Base-by-base conservation (phyloP, 2,797 vertebrate genomes). In the Enteromius argenteus region DNA sequence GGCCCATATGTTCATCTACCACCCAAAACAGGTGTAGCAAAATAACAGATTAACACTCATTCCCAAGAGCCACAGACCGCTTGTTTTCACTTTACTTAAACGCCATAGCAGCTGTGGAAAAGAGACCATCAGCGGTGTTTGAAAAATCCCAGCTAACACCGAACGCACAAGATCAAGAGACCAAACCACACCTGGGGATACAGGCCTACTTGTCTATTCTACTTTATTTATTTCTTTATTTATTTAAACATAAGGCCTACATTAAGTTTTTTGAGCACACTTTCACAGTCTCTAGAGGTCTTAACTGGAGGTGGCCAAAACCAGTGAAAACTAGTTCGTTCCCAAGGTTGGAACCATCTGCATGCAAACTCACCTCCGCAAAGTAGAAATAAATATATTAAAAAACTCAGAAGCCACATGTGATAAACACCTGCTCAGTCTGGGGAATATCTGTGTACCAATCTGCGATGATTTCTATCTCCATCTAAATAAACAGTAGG, bases 391-490 rank as follows among this genome's bases (percentile, higher is more conserved):
- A 35, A 91, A 89, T 89, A 90, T 91, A 90, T 90, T 84, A 91
- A 86, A 67, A 81, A 62, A 79, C 85, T 85, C 85, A 58, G 75
- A 86, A 58, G 76, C 75, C 88, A 89, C 73, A 60, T 89, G 86
- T 84, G 82, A 72, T 72, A 79, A 93, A 92, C 91, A 91, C 88
- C 91, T 92, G 91, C 91, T 89, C 42, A 72, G 89, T 84, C 80
- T 72, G 80, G 84, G 39, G 74, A 88, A 89, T 88, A 84, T 80
- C 83, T 87, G 23, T 89, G 88, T 90, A 86, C 88, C 89, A 90
- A 91, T 90, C 91, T 92, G 88, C 90, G 83, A 91, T 86, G 89
- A 90, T 94, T 92, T 91, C 88, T 90, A 90, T 90, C 84, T 76
- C 66, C 74, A 89, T 91, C 90, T 92, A 91, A 91, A 92, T 85